Base-by-base conservation (phyloP, 2,797 vertebrate genomes). In the Pogonophryne albipinna region DNA sequence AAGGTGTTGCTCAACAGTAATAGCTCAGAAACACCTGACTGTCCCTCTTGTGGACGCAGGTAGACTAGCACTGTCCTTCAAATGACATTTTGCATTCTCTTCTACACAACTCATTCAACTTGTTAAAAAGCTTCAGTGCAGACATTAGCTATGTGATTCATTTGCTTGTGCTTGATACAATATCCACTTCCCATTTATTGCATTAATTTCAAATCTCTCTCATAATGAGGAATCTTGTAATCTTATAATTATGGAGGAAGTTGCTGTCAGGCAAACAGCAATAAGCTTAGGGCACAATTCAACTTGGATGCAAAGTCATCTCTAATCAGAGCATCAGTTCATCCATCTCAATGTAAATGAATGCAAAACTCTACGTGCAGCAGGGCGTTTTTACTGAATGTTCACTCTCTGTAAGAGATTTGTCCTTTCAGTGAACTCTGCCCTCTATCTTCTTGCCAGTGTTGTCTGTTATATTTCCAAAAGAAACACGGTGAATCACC, bases 381-480 rank as follows among this genome's bases (percentile, higher is more conserved):
- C 63, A 60, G 80, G 68, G 60, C 9, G 2, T 62, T 80, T 76
- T 77, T 23, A 44, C 65, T 67, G 66, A 50, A 55, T 44, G 69
- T 74, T 85, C 81, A 77, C 63, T 79, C 87, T 79, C 80, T 82
- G 76, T 63, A 82, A 87, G 75, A 85, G 77, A 87, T 88, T 74
- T 95, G 94, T 90, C 94, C 95, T 90, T 80, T 87, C 79, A 51
- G 67, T 95, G 93, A 95, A 94, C 94, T 91, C 90, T 89, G 88
- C 85, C 85, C 87, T 88, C 85, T 61, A 79, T 83, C 86, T 81
- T 71, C 79, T 59, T 79, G 80, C 84, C 69, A 78, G 41, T 76
- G 73, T 82, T 91, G 85, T 70, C 86, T 86, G 83, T 82, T 89
- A 71, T 81, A 80, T 83, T 78, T 84, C 79, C 76, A 80, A 90